Base-by-base conservation (phyloP, 2,888 invertebrate genomes). In the Parnassius orleans region DNA sequence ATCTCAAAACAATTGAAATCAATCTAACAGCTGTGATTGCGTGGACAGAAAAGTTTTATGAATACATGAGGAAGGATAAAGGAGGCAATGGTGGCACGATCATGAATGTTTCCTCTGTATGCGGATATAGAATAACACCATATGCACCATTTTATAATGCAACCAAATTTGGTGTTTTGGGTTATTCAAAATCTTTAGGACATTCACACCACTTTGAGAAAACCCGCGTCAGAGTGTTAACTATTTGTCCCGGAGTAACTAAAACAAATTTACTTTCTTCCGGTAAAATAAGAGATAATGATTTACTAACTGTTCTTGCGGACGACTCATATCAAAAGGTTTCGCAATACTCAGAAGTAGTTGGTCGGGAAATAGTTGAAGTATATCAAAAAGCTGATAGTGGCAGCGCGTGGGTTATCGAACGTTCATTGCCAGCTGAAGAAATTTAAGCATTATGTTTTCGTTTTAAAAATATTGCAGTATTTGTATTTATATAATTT, bases 61-160 rank as follows among this genome's bases (percentile, higher is more conserved):
- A 93, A 63, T 84, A 92, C 72, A 92, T 94, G 92, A 84, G 93
- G 46, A 84, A 79, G 52, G 93, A 93, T 1, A 74, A 80, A 41
- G 94, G 94, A 2, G 14, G 48, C 14, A 48, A 48, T 48, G 48
- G 48, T 48, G 94, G 94, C 5, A 86, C 91, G 3, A 89, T 95
- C 51, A 84, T 95, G 15, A 95, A 95, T 72, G 86, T 94, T 14
- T 87, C 93, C 1, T 94, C 94, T 0, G 89, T 93, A 19, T 87
- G 91, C 66, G 93, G 93, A 0, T 81, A 89, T 51, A 80, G 84
- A 66, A 80, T 92, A 0, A 77, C 86, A 43, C 84, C 89, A 5
- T 85, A 84, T 15, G 71, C 85, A 41, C 93, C 93, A 1, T 80
- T 91, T n/a, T 93, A 93, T 73, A 87, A 88, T 3, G 92, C 92